phyloP scores from a whole-genome alignment of 2,113 vertebrate species.

The Hippoglossus stenolepis region DNA sequence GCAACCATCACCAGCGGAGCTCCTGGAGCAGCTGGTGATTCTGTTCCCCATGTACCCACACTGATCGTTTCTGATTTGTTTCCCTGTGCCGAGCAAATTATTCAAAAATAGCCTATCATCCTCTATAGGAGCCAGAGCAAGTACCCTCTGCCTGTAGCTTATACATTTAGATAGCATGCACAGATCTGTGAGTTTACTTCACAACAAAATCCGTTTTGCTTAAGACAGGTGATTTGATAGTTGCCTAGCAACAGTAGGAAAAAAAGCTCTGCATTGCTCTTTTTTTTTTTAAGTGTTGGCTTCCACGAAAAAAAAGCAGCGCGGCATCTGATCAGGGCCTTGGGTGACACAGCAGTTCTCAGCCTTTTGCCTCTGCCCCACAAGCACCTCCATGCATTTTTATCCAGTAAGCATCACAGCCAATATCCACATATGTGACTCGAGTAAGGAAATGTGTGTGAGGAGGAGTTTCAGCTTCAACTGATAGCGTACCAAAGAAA shows the following conservation, averaged over 20 bases:
- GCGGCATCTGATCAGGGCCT: not conserved
- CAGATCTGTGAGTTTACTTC: constrained; percentile 1
- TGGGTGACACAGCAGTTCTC: not conserved
- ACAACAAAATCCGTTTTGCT: not conserved
- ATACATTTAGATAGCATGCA: not conserved
- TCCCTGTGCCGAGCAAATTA: not conserved
- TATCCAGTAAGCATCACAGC: not conserved
- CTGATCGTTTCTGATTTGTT: too few relatives aligned
- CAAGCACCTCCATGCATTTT: not conserved
- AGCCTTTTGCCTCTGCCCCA: not conserved
- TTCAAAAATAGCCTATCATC: not conserved
- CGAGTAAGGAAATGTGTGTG: not conserved
- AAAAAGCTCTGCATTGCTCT: not conserved
- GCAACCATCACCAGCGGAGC: not conserved
- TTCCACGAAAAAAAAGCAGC: not conserved
- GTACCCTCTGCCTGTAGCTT: not conserved
- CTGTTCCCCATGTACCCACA: too few relatives aligned
- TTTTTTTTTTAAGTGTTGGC: not conserved
- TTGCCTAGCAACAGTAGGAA: not conserved
- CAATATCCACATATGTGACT: not conserved
- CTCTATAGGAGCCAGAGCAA: not conserved
- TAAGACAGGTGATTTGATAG: not conserved
- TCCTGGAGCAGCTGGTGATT: too few relatives aligned
- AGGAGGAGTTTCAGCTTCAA: not conserved
- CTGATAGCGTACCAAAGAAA: not conserved